Conservation (phyloP, 1,140 invertebrate genomes). For the Himalopsyche phryganea region DNA sequence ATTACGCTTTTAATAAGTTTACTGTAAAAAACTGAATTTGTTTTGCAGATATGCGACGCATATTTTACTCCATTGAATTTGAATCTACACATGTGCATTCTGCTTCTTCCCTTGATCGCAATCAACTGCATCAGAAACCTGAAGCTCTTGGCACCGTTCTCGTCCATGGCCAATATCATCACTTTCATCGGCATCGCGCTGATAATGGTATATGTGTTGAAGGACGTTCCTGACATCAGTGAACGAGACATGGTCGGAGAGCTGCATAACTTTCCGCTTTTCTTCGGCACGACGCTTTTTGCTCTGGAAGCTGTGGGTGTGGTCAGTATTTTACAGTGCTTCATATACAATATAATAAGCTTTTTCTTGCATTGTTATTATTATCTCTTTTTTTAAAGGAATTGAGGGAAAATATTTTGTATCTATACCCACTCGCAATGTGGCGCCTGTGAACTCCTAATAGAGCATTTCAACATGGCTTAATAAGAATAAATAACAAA, state of each 20-base stretch:
- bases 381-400: too few relatives aligned
- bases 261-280: conserved; percentile 62
- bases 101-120: conserved; percentile 65
- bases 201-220: conserved; percentile 65
- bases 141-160: conserved; percentile 77
- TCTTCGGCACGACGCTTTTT: conserved; percentile 85
- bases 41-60: conserved; percentile 48
- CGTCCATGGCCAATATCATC: conserved; percentile 72
- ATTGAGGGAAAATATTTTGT: too few relatives aligned
- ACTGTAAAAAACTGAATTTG: too few relatives aligned
- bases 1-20: too few relatives aligned
- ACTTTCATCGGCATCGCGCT: conserved; percentile 68
- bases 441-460: too few relatives aligned
- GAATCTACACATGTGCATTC: conserved; percentile 57
- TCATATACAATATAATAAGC: neutral
- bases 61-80: conserved; percentile 44
- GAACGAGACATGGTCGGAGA: conserved; percentile 57
- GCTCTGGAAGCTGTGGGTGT: conserved; percentile 87
- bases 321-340: conserved; percentile 57
- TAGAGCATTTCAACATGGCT: too few relatives aligned
- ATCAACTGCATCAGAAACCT: conserved; percentile 75
- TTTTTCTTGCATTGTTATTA: neutral
- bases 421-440: too few relatives aligned
- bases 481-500: too few relatives aligned
- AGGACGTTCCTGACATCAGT: conserved; percentile 56